phyloP scores from a whole-genome alignment of 1,140 invertebrate species.

The Aphaenogaster rudis region DNA sequence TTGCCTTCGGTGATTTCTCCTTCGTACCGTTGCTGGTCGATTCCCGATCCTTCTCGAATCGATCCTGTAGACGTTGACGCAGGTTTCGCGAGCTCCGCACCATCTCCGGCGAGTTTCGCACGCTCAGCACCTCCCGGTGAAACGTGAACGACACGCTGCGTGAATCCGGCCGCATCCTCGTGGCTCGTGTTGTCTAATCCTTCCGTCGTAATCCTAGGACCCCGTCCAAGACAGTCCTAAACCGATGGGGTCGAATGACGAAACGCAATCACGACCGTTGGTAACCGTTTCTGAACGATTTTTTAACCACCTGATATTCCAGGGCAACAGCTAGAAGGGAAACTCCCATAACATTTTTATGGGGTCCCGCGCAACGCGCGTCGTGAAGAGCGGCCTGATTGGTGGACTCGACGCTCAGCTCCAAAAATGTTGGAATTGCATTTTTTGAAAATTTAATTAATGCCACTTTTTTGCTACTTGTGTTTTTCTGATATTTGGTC shows the following conservation, averaged over 20 bases:
- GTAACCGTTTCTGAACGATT: conserved; percentile 11
- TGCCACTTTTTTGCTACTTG: not conserved
- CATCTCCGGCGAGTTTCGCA: conserved; percentile 72
- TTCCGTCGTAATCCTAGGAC: not conserved
- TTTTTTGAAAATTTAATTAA: not conserved
- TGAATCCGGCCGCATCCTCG: conserved; percentile 84
- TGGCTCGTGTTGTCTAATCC: not conserved
- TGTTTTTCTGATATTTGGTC: not conserved
- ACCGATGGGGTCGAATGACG: not conserved
- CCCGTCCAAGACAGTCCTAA: not conserved
- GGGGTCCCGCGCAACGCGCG: not conserved
- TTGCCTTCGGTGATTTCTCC: conserved; percentile 70
- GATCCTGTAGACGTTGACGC: conserved; percentile 84
- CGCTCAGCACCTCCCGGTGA: conserved; percentile 81
- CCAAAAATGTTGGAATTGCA: not conserved
- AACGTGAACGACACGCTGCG: conserved; percentile 85
- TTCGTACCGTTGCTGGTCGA: conserved; percentile 55
- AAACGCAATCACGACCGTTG: conserved; percentile 7
- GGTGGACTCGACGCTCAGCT: not conserved
- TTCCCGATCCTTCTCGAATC: conserved; percentile 84
- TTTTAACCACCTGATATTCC: not conserved
- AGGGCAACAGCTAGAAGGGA: conserved; percentile 18
- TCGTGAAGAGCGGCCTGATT: not conserved
- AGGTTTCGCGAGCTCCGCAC: conserved; percentile 75
- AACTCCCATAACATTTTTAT: conserved; percentile 41